Base-by-base conservation (phyloP, 2,113 vertebrate species). In the Bucco capensis region DNA sequence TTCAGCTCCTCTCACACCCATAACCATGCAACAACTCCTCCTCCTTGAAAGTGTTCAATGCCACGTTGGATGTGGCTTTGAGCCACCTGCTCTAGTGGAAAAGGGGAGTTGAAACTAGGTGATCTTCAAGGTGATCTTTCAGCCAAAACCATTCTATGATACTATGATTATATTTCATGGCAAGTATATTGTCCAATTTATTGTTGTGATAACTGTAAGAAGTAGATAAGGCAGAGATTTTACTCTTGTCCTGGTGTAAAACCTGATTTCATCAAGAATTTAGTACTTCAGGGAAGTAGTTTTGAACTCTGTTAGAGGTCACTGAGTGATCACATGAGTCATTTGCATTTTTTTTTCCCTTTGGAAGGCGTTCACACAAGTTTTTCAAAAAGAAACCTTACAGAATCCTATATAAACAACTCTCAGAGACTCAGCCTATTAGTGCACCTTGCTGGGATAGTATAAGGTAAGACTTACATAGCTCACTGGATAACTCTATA, bases 391-490 rank as follows among this genome's bases (percentile, higher is more conserved):
- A 28, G 47, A 83, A 92, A 44, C 47, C 12, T 53, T 47, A 35
- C 5, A n/a, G 56, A 74, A 60, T 47, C 64, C 40, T 88, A 86
- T 81, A 95, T 86, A 93, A 95, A 57, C 0, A 1, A 22, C 19
- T 81, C 46, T 44, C 30, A 70, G 11, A 86, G 57, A 30, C 49
- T 76, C 51, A 93, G 19, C 21, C 33, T 62, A 10, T 64, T 62
- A 37, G 12, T 62, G 30, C 51, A 80, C 13, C 6, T 25, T 38
- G 23, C 28, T 77, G 66, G 65, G 35, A 60, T 27, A 15, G 15
- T 42, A 42, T 30, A 86, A 93, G 94, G 92, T 96, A 94, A 95
- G 90, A 80, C 14, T 49, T 70, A 42, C 8, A 57, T 22, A 82
- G 58, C 42, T 74, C 30, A 35, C 31, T 81, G 19, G 33, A 23